phyloP scores from a whole-genome alignment of 2,888 invertebrate species.

The Resseliella maxima region DNA sequence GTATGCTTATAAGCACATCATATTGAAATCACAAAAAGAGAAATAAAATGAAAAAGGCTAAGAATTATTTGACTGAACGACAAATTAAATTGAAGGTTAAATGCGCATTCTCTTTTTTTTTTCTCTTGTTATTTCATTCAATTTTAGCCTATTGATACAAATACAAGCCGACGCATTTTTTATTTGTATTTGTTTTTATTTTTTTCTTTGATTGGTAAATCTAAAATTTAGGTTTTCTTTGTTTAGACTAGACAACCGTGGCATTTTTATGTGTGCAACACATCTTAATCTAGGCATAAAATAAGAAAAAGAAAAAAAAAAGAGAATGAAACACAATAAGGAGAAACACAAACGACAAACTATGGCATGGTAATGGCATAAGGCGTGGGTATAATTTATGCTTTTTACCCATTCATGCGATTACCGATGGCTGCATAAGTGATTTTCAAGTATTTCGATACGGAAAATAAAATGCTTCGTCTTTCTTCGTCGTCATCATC shows the following conservation, averaged over 20 bases:
- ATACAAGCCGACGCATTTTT: conserved; percentile 10
- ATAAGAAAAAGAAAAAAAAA: neutral
- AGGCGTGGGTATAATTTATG: conserved; percentile 40
- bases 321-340: neutral
- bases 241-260: neutral
- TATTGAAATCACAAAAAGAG: no score
- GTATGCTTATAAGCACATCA: no score
- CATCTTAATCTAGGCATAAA: neutral
- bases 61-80: neutral
- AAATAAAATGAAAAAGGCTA: neutral
- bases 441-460: conserved; percentile 19
- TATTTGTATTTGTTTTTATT: neutral
- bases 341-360: neutral
- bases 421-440: neutral
- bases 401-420: neutral
- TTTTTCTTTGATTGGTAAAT: neutral
- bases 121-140: neutral
- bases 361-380: no score
- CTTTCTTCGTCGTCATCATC: no score
- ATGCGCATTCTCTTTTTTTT: neutral
- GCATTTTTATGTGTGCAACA: neutral
- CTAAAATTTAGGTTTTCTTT: conserved; percentile 10
- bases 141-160: neutral
- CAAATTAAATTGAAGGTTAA: conserved; percentile 34
- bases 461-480: no score